Conservation (phyloP, 2,113 vertebrate genomes). For the Cryptomyrus ogoouensis region DNA sequence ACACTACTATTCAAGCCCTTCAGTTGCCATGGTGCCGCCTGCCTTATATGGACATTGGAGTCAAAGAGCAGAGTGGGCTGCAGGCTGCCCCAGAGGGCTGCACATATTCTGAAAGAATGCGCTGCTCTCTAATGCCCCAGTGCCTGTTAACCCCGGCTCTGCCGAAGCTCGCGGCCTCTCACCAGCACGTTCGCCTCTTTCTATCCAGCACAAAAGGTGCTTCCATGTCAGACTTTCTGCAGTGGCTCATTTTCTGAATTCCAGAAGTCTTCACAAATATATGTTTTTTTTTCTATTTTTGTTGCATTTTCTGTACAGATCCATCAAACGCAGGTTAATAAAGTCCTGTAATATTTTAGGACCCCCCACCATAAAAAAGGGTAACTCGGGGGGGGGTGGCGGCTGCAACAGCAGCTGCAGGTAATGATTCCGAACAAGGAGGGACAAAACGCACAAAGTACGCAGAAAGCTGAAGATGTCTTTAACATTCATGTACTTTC, state of each 20-base stretch:
- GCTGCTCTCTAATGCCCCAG: constrained; percentile 38
- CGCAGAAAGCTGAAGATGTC: background rate
- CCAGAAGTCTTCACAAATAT: background rate
- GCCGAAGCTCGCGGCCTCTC: background rate
- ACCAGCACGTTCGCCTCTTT: background rate
- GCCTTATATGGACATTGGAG: constrained; percentile 68
- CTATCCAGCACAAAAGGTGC: background rate
- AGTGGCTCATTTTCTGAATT: background rate
- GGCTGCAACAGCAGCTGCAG: background rate
- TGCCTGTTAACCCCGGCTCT: constrained; percentile 24
- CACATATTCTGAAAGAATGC: constrained; percentile 54
- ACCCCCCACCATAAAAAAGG: background rate
- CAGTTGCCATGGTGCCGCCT: constrained; percentile 63
- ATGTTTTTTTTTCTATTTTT: background rate
- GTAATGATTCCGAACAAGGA: background rate
- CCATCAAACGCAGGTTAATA: background rate
- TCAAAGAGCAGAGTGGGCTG: constrained; percentile 67
- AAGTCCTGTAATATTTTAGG: background rate
- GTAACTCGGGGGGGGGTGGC: too few species aligned
- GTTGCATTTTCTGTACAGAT: background rate
- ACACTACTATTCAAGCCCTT: constrained; percentile 70
- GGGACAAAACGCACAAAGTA: background rate
- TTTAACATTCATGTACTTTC: background rate
- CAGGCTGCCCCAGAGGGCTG: constrained; percentile 43
- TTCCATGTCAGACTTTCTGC: background rate